These are phyloP conservation scores for Trachelus iudaicus DNA, from an alignment of 2,888 invertebrate species.

Conservation along the genomic window DNA sequence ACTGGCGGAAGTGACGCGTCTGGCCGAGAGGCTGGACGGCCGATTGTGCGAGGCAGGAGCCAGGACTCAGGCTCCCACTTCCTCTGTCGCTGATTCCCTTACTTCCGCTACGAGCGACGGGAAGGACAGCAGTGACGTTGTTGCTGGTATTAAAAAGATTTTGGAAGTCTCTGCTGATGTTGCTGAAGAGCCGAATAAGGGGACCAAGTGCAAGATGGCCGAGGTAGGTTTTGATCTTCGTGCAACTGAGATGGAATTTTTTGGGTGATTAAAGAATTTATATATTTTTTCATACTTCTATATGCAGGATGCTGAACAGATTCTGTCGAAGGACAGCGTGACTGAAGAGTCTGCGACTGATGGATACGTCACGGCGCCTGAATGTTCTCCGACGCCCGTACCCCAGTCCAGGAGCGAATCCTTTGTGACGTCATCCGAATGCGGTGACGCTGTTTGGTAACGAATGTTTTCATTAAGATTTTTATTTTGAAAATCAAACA, in stretches of 20 bases:
- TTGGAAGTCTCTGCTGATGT: slow-evolving; percentile 40
- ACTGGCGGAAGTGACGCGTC: slow-evolving; percentile 73
- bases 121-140: slow-evolving; percentile 27
- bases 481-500: not conserved
- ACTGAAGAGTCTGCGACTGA: slow-evolving; percentile 69
- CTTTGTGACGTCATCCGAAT: slow-evolving; percentile 76
- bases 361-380: slow-evolving; percentile 77
- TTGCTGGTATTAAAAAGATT: slow-evolving; percentile 43
- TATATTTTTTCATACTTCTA: not conserved
- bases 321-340: slow-evolving; percentile 26
- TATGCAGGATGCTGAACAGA: not conserved
- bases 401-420: slow-evolving; percentile 73
- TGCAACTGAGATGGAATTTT: not conserved
- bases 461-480: not conserved
- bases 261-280: not conserved
- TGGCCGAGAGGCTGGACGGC: slow-evolving; percentile 76
- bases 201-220: not conserved
- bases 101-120: slow-evolving; percentile 26
- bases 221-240: not conserved
- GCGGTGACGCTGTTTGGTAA: slow-evolving; percentile 65
- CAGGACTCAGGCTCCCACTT: slow-evolving; percentile 48
- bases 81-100: slow-evolving; percentile 28
- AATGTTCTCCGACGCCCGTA: slow-evolving; percentile 72
- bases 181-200: slow-evolving; percentile 13
- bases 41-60: slow-evolving; percentile 60